Base-by-base conservation (phyloP, 2,797 vertebrate species). In the Botia kubotai region DNA sequence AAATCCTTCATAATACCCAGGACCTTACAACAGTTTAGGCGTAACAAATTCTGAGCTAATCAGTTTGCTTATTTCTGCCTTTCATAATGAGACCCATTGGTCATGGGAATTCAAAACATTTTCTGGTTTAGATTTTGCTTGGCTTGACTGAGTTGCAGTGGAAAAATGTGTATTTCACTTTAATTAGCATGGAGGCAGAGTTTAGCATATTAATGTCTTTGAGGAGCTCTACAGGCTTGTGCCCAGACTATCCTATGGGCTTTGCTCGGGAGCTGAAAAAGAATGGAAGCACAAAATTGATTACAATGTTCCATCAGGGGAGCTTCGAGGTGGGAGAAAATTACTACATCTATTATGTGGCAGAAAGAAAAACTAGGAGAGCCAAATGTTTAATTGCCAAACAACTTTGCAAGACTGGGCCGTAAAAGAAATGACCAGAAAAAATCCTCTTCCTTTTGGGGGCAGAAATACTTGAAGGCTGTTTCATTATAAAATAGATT, bases 311-410 rank as follows among this genome's bases (percentile, higher is more conserved):
- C 89, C 87, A 81, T 82, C 86, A 91, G 80, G 83, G 60, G 48
- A 52, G 79, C 90, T 91, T 69, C 69, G 86, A 92, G 88, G 89
- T 88, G 79, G 80, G 89, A 85, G 83, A 81, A 91, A 92, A 91
- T 87, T 85, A 84, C 84, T 79, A 90, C 88, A 92, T 93, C 88
- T 88, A 84, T 91, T 91, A 90, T 90, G 79, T 72, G 84, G 84
- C 87, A 90, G 90, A 85, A 86, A 89, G 88, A 87, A 87, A 86
- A 90, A 87, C 74, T 83, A 77, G 52, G 75, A 66, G 0, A 79
- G 77, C 82, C 60, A 80, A 80, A 86, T 83, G 76, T 63, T 83
- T 82, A 68, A 55, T 75, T 80, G 75, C 26, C 72, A 82, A 80
- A 67, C 33, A 77, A 63, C 33, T 76, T 21, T 80, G 67, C 84